Base-by-base conservation (phyloP, 2,113 vertebrate species). In the Xyliphius kryptos region DNA sequence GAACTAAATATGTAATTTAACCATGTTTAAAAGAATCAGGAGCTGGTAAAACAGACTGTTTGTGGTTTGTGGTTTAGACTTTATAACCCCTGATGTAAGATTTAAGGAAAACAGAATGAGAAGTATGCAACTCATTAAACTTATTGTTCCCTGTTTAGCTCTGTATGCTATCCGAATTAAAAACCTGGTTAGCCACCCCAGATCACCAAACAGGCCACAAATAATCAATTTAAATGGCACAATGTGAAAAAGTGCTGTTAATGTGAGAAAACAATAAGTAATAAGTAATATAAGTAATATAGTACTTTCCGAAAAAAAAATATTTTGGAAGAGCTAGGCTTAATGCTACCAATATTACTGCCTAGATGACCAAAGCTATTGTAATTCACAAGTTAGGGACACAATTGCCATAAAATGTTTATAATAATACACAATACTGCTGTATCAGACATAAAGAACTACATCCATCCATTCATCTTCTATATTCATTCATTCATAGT, bases 141-240 rank as follows among this genome's bases (percentile, higher is more conserved):
- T 10, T 26, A 56, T 52, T 21, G 44, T 37, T 16, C 16, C 43
- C 13, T 51, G 36, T 32, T 14, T 41, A 20, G 51, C 22, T 46
- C 15, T 37, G 62, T 41, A 36, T n/a, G 41, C n/a, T n/a, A 13
- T 43, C 19, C 9, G 52, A 36, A 41, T 47, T 64, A 64, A 55
- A 26, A 46, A 32, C 43, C 9, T 36, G 12, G 13, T 55, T 65
- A 56, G 9, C n/a, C n/a, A n/a, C 40, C 51, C 46, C 51, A 32
- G 40, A 56, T 22, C 40, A 36, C 16, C 15, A 46, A 14, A 37
- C 40, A 56, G 43, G 22, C 37, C 54, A 20, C 16, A 14, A 5
- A 41, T 8, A 13, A 4, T 13, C 38, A 43, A 12, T 22, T 43
- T n/a, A 43, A 20, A 21, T 9, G 3, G 17, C 13, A 41, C 1